Conservation (phyloP, 2,888 invertebrate species). For the Gortyna flavago region DNA sequence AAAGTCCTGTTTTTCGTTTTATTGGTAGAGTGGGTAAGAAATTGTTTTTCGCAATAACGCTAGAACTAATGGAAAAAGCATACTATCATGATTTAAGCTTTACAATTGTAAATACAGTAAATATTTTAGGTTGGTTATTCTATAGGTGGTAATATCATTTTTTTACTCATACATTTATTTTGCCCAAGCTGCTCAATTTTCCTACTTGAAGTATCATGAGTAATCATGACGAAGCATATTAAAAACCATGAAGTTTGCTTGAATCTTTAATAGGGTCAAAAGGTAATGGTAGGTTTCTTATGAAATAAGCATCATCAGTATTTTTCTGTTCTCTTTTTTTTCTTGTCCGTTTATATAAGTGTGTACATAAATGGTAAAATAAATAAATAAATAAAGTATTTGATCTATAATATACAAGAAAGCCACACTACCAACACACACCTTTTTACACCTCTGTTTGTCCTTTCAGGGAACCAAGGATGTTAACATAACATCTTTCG, state of each 20-base stretch:
- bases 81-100: too few species aligned
- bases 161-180: neutral
- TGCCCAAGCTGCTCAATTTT: neutral
- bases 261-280: too few species aligned
- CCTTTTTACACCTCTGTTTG: neutral
- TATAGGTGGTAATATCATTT: neutral
- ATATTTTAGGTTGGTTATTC: neutral
- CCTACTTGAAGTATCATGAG: neutral
- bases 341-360: too few species aligned
- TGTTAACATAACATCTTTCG: too few species aligned
- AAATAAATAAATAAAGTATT: too few species aligned
- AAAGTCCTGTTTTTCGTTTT: conserved; percentile 3
- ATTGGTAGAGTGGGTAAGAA: neutral
- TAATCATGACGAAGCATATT: neutral
- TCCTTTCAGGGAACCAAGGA: neutral
- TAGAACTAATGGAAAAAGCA: neutral
- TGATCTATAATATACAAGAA: too few species aligned
- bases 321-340: too few species aligned
- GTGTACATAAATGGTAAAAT: too few species aligned
- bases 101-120: neutral
- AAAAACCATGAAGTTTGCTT: neutral
- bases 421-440: too few species aligned
- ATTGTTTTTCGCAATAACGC: neutral
- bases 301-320: too few species aligned
- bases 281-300: too few species aligned